Percentiles rank a stretch among this genome's conserved stretches.
Conservation (phyloP, 2,888 invertebrate species). For the Eueremaeus valkanovi region DNA sequence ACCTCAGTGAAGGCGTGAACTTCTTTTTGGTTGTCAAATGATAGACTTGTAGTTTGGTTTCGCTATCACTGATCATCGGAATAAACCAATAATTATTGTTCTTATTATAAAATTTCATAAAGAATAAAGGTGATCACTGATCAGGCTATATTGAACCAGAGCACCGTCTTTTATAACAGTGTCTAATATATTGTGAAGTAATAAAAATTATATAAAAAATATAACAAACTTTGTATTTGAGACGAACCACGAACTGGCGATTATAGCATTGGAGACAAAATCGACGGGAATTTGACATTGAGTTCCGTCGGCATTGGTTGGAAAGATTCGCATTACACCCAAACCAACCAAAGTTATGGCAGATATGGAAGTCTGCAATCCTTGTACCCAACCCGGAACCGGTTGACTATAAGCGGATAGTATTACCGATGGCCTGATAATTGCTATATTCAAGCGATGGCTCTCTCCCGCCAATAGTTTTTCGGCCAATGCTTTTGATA, state of each 20-base stretch:
- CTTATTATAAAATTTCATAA: too few species aligned
- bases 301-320: not conserved
- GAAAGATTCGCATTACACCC: not conserved
- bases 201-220: too few species aligned
- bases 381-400: not conserved
- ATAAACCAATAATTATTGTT: too few species aligned
- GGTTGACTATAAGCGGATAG: not conserved
- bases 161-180: too few species aligned
- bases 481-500: constrained; percentile 15
- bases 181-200: too few species aligned
- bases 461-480: not conserved
- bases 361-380: not conserved
- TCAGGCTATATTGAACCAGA: too few species aligned
- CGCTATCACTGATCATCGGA: not conserved
- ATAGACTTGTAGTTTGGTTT: not conserved
- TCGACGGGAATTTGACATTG: constrained; percentile 6
- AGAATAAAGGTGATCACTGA: too few species aligned
- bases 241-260: not conserved
- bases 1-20: not conserved
- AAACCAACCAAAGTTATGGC: not conserved
- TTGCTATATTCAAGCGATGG: not conserved
- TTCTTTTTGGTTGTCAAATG: not conserved
- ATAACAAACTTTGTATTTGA: not conserved
- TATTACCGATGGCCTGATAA: not conserved
- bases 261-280: not conserved